Conservation (phyloP, 1,140 invertebrate genomes). For the Drosophila sp. region DNA sequence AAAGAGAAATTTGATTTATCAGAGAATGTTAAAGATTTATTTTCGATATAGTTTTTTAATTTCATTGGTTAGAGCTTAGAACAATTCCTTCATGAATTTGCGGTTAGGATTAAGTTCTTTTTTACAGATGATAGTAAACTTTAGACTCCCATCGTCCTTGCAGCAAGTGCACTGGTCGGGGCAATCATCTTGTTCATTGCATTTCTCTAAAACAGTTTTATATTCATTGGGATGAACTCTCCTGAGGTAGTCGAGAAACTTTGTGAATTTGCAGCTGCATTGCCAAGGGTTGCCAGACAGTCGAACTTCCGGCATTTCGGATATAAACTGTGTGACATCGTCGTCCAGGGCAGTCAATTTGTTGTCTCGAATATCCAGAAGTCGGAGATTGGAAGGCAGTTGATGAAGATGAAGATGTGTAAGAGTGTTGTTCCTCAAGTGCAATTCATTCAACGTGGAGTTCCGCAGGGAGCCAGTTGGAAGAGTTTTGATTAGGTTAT, state of each 20-base stretch:
- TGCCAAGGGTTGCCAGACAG: background rate
- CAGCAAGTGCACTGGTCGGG: background rate
- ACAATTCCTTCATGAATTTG: too few species aligned
- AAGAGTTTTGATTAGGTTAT: background rate
- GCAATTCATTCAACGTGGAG: too few species aligned
- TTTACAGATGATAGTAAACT: background rate
- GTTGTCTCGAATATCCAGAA: background rate
- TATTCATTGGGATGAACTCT: background rate
- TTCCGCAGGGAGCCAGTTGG: background rate
- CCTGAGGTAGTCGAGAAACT: background rate
- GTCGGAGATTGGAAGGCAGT: background rate
- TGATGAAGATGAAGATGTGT: background rate
- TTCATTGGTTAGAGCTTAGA: too few species aligned
- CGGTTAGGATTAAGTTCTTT: too few species aligned
- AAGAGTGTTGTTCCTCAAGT: background rate
- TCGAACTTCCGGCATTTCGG: background rate
- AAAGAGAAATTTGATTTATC: too few species aligned
- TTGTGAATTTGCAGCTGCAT: background rate
- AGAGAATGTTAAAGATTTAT: too few species aligned
- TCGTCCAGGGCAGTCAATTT: background rate
- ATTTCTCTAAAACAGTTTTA: background rate
- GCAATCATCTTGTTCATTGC: background rate
- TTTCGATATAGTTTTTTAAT: too few species aligned
- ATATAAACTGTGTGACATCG: background rate
- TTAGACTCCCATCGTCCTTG: background rate